Conservation (phyloP, 2,113 vertebrate genomes). For the Microcebus tavaratra region DNA sequence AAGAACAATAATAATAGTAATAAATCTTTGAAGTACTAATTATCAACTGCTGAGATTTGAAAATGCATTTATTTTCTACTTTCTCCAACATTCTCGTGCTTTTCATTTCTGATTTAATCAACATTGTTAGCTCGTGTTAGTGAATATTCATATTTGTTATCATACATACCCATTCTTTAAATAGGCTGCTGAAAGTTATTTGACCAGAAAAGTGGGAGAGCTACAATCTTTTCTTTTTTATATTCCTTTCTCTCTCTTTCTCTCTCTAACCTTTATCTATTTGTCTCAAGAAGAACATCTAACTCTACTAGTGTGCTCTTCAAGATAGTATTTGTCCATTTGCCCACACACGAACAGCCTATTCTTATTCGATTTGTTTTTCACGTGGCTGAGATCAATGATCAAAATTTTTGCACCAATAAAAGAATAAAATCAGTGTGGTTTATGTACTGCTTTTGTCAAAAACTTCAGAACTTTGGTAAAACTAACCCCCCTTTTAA, state of each 20-base stretch:
- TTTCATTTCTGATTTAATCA: neutral
- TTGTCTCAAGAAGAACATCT: neutral
- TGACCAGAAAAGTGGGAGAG: neutral
- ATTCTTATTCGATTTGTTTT: neutral
- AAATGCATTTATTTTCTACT: neutral
- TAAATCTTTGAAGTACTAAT: neutral
- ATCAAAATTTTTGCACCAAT: neutral
- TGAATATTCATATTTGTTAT: neutral
- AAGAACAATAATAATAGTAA: neutral
- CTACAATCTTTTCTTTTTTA: neutral
- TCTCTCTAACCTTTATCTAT: accelerated
- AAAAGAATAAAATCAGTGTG: slow-evolving; percentile 31
- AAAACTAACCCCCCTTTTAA: slow-evolving; percentile 52
- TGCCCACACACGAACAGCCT: neutral
- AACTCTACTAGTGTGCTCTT: neutral
- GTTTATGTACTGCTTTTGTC: slow-evolving; percentile 3
- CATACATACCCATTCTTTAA: neutral
- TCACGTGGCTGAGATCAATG: neutral
- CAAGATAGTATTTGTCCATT: neutral
- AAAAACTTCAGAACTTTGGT: neutral
- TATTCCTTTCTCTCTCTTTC: too few relatives aligned
- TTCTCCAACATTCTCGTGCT: neutral
- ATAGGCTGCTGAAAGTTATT: neutral
- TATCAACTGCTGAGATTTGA: neutral
- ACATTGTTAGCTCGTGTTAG: neutral